Evolutionary conservation across 2,797 vertebrate genomes (phyloP).

Genomic region (Gobionotothen gibberifrons): DNA sequence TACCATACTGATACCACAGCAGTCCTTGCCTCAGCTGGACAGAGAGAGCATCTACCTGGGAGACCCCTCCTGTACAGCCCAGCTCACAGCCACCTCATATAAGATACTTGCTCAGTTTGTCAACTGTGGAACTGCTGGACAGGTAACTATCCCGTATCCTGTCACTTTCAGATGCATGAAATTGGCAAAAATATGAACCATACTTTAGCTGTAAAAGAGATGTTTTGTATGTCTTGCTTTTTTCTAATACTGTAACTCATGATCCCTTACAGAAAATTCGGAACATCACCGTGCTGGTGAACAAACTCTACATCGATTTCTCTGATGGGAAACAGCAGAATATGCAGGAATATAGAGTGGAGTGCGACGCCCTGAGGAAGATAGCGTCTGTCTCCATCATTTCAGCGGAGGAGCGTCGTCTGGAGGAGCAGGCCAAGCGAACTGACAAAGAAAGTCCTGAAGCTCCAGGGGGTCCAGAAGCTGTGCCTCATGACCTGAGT

Average conservation of each 20-base stretch:
- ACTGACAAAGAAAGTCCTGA: slow-evolving; percentile 66
- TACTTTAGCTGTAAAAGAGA: background rate
- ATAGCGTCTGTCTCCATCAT: slow-evolving; percentile 90
- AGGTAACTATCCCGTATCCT: slow-evolving; percentile 75
- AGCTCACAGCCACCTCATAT: slow-evolving; percentile 87
- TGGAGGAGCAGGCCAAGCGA: slow-evolving; percentile 86
- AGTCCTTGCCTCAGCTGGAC: slow-evolving; percentile 90
- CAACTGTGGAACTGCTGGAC: slow-evolving; percentile 91
- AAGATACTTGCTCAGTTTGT: slow-evolving; percentile 95
- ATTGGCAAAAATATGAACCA: background rate
- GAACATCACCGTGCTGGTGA: slow-evolving; percentile 92
- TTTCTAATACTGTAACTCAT: slow-evolving; percentile 18
- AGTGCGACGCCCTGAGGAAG: slow-evolving; percentile 93
- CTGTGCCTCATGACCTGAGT: slow-evolving; percentile 89
- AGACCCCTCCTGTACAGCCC: slow-evolving; percentile 88
- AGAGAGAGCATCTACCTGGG: slow-evolving; percentile 93
- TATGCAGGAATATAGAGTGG: slow-evolving; percentile 90
- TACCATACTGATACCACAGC: slow-evolving; percentile 91
- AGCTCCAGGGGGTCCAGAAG: slow-evolving; percentile 4
- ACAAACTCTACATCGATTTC: slow-evolving; percentile 94
- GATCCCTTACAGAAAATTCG: slow-evolving; percentile 88
- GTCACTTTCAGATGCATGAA: slow-evolving; percentile 3
- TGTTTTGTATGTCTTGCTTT: background rate
- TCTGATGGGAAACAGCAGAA: slow-evolving; percentile 80
- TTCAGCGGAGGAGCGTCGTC: slow-evolving; percentile 82